Base-by-base conservation (phyloP, 2,888 invertebrate genomes). In the Sympetrum striolatum region DNA sequence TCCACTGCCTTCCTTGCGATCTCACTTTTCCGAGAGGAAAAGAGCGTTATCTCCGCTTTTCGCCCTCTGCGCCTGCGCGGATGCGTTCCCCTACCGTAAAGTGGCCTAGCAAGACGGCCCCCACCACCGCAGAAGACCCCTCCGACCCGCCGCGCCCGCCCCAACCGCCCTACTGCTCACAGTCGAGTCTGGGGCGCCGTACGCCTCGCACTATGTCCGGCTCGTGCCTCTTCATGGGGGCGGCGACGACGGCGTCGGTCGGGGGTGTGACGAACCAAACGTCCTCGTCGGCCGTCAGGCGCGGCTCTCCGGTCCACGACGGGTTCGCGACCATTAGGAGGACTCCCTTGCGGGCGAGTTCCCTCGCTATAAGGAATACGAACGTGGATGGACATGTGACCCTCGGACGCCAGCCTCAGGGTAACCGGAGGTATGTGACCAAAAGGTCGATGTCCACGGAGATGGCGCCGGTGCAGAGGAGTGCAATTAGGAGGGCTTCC, bases 291-390 rank as follows among this genome's bases (percentile, higher is more conserved):
- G 73, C 58, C 58, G 86, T 90, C 39, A 79, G 90, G 81, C 81
- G 90, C 91, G 39, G 91, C 90, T 90, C 96, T 90, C 96, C 96
- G 91, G 96, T 98, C 90, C 96, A 97, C 94, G 98, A 98, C 94
- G 98, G 98, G 91, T 98, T 97, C 94, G 98, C 98, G 90, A 98
- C 98, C n/a, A 97, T 98, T 22, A 92, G 93, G 90, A 92, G 92
- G 90, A 91, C 91, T n/a, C 91, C 91, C 92, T 95, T 93, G 31
- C 93, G 93, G 10, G 91, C 93, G 53, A 93, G 93, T 93, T 92
- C 93, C 14, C 92, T 93, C 22, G 81, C 92, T 10, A 93, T 92
- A 0, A 91, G 91, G n/a, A 92, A 92, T 35, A 91, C 91, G 60
- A 91, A 92, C 18, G 91, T 92, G n/a, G 93, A 93, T 86, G 93